These are phyloP conservation scores for Lucifuga dentata DNA, from an alignment of 2,113 vertebrate species.

Conservation along the genomic window DNA sequence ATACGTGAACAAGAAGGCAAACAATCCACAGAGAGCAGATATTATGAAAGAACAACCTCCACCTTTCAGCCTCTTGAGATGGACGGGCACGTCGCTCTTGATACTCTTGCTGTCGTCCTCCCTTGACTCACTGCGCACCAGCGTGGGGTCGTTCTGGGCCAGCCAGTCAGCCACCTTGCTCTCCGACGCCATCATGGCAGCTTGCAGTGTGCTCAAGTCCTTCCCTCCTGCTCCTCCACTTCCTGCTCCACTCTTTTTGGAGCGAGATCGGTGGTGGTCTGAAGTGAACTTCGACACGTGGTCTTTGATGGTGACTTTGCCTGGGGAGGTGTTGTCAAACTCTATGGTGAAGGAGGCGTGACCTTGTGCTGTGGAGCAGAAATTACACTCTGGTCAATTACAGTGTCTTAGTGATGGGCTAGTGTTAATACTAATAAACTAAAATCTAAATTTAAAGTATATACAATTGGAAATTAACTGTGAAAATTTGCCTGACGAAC, in stretches of 20 bases:
- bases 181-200: constrained; percentile 96
- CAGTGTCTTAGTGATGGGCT: not conserved
- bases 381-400: constrained; percentile 1
- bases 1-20: too few species aligned
- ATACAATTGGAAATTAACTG: too few species aligned
- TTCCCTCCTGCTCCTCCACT: constrained; percentile 76
- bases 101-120: constrained; percentile 98
- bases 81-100: constrained; percentile 96
- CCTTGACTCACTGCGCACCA: constrained; percentile 90
- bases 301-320: constrained; percentile 98
- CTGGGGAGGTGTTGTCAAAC: constrained; percentile 95
- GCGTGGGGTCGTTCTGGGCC: constrained; percentile 95
- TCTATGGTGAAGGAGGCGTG: constrained; percentile 99
- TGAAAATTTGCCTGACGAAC: too few species aligned
- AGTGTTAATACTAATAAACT: constrained; percentile 7
- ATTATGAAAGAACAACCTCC: constrained; percentile 36
- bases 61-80: constrained; percentile 98
- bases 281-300: constrained; percentile 92
- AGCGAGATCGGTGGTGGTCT: constrained; percentile 89
- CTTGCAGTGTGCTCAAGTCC: constrained; percentile 94
- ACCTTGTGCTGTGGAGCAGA: constrained; percentile 85
- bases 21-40: not conserved
- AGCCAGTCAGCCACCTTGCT: constrained; percentile 99
- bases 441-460: too few species aligned
- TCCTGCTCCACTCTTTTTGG: constrained; percentile 84